phyloP scores from a whole-genome alignment of 1,140 invertebrate genomes.

The Aculops lycopersici region DNA sequence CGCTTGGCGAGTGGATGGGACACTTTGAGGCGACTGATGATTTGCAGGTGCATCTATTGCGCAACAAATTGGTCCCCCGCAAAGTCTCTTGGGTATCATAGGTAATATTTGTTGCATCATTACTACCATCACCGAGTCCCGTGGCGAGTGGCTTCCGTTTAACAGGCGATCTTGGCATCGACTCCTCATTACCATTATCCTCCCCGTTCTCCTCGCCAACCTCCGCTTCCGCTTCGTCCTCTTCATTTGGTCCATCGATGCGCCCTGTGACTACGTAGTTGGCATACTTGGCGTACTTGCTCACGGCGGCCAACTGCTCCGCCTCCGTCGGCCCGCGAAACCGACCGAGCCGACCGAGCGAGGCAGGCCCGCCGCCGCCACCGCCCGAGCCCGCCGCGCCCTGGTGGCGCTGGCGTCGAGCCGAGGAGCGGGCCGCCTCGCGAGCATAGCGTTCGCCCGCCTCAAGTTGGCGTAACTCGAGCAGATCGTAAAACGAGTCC shows the following conservation, averaged over 20 bases:
- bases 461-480: conserved; percentile 9
- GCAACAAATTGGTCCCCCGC: too few species aligned
- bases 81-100: not conserved
- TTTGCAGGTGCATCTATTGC: too few species aligned
- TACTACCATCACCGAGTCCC: too few species aligned
- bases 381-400: not conserved
- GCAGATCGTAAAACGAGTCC: conserved; percentile 5
- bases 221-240: not conserved
- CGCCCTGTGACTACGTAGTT: too few species aligned
- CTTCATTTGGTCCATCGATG: not conserved
- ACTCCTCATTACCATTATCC: not conserved
- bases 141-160: too few species aligned
- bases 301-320: too few species aligned
- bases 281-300: too few species aligned
- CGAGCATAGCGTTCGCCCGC: conserved; percentile 10
- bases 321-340: too few species aligned
- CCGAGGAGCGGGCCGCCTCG: not conserved
- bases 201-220: not conserved
- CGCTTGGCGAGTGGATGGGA: conserved; percentile 5
- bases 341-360: too few species aligned
- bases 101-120: not conserved
- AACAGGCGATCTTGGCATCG: too few species aligned
- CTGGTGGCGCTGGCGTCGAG: not conserved
- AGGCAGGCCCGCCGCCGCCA: too few species aligned
- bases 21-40: too few species aligned